A percentile compares a stretch with the other conserved stretches of the same genome.
Evolutionary conservation across 2,888 invertebrate species (phyloP).

Genomic region (Cremastobaeus sp.): DNA sequence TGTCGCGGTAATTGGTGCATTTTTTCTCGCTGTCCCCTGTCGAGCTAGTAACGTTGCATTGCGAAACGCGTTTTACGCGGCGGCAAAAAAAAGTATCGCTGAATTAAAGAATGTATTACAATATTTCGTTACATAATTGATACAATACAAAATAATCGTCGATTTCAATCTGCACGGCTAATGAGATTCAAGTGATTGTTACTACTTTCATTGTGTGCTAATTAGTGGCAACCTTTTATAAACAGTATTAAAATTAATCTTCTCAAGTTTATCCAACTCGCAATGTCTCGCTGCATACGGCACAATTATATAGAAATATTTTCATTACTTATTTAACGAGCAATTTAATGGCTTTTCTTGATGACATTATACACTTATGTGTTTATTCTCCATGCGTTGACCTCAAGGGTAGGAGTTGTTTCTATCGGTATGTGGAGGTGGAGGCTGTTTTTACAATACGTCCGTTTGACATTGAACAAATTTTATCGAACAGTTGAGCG

Average conservation of each 20-base stretch:
- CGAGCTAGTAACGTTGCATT: background rate
- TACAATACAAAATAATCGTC: constrained; percentile 39
- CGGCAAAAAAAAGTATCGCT: constrained; percentile 4
- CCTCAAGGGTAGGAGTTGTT: constrained; percentile 38
- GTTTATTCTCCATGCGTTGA: constrained; percentile 19
- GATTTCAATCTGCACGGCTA: constrained; percentile 39
- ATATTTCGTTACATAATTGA: constrained; percentile 52
- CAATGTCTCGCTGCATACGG: constrained; percentile 25
- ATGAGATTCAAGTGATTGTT: constrained; percentile 53
- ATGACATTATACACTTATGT: constrained; percentile 14
- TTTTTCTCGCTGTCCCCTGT: background rate
- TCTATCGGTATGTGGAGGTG: constrained; percentile 20
- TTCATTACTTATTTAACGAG: constrained; percentile 41
- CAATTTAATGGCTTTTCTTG: constrained; percentile 37
- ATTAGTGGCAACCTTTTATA: constrained; percentile 53
- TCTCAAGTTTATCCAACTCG: constrained; percentile 45
- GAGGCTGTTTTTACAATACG: constrained; percentile 15
- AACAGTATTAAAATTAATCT: constrained; percentile 55
- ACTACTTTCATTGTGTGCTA: constrained; percentile 57
- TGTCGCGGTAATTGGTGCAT: background rate
- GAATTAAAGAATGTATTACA: constrained; percentile 29
- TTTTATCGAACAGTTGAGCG: no score
- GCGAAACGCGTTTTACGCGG: constrained; percentile 3
- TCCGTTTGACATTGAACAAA: constrained; percentile 4
- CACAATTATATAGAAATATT: constrained; percentile 46